These are phyloP conservation scores for Forbesichthys agassizii DNA, from an alignment of 2,113 vertebrate species.

Conservation along the genomic window DNA sequence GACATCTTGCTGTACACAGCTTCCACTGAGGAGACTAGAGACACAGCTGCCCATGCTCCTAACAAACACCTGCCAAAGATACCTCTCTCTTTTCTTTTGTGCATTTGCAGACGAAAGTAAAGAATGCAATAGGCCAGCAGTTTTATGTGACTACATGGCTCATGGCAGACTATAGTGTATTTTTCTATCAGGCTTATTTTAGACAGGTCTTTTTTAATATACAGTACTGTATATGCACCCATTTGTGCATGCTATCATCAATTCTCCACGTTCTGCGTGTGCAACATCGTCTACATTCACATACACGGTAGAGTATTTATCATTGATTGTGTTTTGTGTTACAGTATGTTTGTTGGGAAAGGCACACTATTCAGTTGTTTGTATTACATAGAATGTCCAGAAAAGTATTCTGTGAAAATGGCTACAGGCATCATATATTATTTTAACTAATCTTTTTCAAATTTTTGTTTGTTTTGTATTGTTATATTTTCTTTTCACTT, in stretches of 20 bases:
- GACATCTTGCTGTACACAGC: slow-evolving; percentile 52
- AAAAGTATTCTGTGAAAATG: too few relatives aligned
- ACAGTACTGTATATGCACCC: not conserved
- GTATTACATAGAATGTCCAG: too few relatives aligned
- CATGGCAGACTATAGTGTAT: not conserved
- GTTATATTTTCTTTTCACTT: too few relatives aligned
- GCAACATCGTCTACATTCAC: not conserved
- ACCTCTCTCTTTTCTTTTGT: not conserved
- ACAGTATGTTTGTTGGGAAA: not conserved
- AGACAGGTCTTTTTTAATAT: not conserved
- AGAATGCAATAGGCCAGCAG: not conserved
- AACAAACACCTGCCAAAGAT: slow-evolving; percentile 20
- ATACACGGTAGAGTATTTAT: not conserved
- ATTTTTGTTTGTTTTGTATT: too few relatives aligned
- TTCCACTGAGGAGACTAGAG: slow-evolving; percentile 42
- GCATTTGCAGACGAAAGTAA: not conserved
- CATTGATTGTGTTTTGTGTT: not conserved
- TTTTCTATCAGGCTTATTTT: not conserved
- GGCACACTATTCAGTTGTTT: too few relatives aligned
- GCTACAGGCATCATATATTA: too few relatives aligned
- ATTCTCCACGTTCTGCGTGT: not conserved
- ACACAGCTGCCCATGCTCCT: slow-evolving; percentile 44
- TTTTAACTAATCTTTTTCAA: too few relatives aligned
- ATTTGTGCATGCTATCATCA: not conserved
- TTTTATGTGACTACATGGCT: not conserved